Evolutionary conservation across 2,113 vertebrate species (phyloP), one percentile per base, ranked within the genome.

Genomic region (Opisthocomus hoazin): DNA sequence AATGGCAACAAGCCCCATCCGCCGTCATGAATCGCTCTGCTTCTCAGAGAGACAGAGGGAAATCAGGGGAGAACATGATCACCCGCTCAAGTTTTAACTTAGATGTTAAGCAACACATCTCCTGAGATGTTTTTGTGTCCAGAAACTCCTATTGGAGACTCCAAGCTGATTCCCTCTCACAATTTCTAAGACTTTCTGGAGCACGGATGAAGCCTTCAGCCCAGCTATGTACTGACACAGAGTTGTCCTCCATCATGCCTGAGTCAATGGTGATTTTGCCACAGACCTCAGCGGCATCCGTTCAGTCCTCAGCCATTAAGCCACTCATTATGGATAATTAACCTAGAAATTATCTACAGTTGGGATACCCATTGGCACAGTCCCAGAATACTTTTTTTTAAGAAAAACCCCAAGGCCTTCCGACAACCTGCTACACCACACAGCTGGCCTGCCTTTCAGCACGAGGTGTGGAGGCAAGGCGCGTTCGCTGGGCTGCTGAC

Each of bases 401-500:
- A 8, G 4, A 34, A 54, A 36, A 43, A 50, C 10, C 0, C 9
- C 53, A 22, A n/a, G 39, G 8, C 32, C 39, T 83, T 15, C n/a
- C 41, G n/a, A 5, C 16, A 19, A 10, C 21, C 32, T 81, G 34
- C 22, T 53, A 13, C 37, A 34, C 21, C 46, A 63, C 41, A 20
- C 2, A 3, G 41, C 8, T 76, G 87, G 30, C 27, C 37, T 45
- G 83, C 6, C 56, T 24, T 51, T 13, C 34, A 66, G 36, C 34
- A 4, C 0, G 3, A 57, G 22, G 7, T 24, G 24, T 15, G 16
- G 24, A 74, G 54, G 26, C 4, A 11, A 41, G 39, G 61, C 4
- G 1, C 5, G 2, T 22, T 5, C 26, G 64, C 39, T 60, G 54
- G 24, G 54, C 21, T 37, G 45, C 0, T 1, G 19, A 11, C 0